phyloP scores from a whole-genome alignment of 2,113 vertebrate species.

The Mus musculus region DNA sequence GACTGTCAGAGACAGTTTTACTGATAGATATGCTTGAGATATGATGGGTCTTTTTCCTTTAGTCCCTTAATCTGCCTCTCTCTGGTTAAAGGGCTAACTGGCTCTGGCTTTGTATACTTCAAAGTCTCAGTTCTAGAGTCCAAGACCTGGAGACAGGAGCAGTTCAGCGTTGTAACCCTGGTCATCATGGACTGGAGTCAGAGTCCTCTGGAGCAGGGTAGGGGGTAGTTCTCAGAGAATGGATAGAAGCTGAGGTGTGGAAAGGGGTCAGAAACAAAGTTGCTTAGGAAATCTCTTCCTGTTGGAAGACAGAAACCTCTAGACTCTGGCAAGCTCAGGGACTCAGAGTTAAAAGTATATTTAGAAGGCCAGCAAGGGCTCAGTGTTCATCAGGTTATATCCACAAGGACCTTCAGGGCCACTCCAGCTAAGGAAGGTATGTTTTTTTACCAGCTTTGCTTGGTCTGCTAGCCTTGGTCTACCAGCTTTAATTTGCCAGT shows the following conservation, averaged over 20 bases:
- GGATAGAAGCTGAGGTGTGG: neutral
- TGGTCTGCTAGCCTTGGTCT: neutral
- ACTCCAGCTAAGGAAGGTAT: neutral
- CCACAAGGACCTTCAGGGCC: neutral
- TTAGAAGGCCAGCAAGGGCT: neutral
- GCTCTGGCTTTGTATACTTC: neutral
- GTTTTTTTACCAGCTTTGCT: neutral
- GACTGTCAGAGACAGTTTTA: neutral
- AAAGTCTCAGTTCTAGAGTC: neutral
- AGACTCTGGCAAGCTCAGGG: too few species aligned
- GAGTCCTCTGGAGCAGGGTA: neutral
- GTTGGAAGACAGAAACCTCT: neutral
- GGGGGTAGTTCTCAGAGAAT: neutral
- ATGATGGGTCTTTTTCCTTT: neutral
- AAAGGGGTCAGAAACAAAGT: neutral
- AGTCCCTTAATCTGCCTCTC: neutral
- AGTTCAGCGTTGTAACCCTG: neutral
- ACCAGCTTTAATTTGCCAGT: neutral
- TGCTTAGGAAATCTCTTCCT: neutral
- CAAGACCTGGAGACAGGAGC: neutral
- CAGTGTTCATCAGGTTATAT: neutral
- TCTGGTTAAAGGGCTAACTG: neutral
- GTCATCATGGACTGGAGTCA: neutral
- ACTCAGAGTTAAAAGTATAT: neutral
- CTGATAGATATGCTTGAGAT: neutral